Evolutionary conservation across 2,113 vertebrate species (phyloP), one percentile per base, ranked within the genome.

Genomic region (Centropus bengalensis): DNA sequence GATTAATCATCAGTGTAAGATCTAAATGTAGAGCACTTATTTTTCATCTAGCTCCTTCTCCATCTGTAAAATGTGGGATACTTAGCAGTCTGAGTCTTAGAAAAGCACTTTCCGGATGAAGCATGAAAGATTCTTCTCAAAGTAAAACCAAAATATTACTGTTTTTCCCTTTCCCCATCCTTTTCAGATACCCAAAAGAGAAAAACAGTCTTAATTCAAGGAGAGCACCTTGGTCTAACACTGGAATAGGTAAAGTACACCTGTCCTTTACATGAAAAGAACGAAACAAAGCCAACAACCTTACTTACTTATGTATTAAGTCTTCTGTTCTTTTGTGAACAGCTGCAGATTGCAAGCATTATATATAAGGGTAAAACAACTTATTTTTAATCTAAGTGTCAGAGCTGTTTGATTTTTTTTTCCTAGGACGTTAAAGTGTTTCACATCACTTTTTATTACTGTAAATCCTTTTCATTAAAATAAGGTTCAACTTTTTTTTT

Each of bases 321-420:
- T 88, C 42, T 86, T 88, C 45, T 82, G 14, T 15, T 85, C 33
- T 89, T 96, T 88, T 75, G 58, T 88, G 92, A 97, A 91, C 86
- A 96, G 84, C 82, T 96, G 94, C 86, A 94, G 62, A 88, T 84
- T 86, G 32, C 40, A 90, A 95, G n/a, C 26, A 71, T 47, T 40
- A 20, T n/a, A 16, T 62, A 42, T 86, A 82, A 84, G 52, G 40
- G 44, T 78, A 94, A 92, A 95, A 26, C 32, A 91, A 60, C 71
- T 95, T 83, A 59, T 2, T 95, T 95, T 94, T 93, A 94, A 96
- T 93, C 91, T 86, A 88, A 84, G 20, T 66, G 90, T 95, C 79
- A 93, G 62, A 85, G 38, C 22, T 75, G 19, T 32, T 44, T 74
- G 27, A 14, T 18, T 62, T 56, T 80, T 81, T 80, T 33, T 7